Conservation (phyloP, 1,140 invertebrate species). For the Parapsyche elsis region DNA sequence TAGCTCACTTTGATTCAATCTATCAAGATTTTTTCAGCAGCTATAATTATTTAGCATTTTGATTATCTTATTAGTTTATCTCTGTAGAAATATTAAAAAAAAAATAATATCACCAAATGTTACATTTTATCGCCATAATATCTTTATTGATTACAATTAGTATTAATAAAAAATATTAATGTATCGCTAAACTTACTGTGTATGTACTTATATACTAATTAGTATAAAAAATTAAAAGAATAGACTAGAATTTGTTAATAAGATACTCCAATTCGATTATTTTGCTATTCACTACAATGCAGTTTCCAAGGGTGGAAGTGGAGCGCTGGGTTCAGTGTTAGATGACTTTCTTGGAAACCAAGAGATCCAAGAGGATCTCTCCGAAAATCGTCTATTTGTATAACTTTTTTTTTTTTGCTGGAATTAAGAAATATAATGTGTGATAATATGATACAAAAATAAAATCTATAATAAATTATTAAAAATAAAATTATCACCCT, state of each 20-base stretch:
- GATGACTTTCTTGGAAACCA: conserved; percentile 44
- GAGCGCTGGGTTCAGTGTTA: conserved; percentile 13
- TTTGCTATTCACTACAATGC: not conserved
- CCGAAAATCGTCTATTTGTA: conserved; percentile 10
- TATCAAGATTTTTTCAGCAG: too few relatives aligned
- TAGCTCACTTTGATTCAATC: too few relatives aligned
- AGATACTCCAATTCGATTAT: not conserved
- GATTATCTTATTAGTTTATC: too few relatives aligned
- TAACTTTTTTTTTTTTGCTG: not conserved
- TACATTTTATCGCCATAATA: too few relatives aligned
- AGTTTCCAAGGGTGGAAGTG: not conserved
- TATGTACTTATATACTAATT: too few relatives aligned
- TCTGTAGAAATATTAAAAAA: too few relatives aligned
- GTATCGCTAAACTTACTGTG: too few relatives aligned
- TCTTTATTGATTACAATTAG: too few relatives aligned
- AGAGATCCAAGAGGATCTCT: conserved; percentile 47
- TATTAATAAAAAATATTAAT: too few relatives aligned
- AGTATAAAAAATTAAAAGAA: too few relatives aligned
- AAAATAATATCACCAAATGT: too few relatives aligned
- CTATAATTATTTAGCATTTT: too few relatives aligned
- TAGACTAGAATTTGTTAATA: not conserved
- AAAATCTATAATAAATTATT: not conserved
- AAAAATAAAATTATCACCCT: conserved; percentile 31
- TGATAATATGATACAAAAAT: not conserved
- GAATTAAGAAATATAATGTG: not conserved